phyloP scores from a whole-genome alignment of 2,113 vertebrate species.

The Gavialis gangeticus region DNA sequence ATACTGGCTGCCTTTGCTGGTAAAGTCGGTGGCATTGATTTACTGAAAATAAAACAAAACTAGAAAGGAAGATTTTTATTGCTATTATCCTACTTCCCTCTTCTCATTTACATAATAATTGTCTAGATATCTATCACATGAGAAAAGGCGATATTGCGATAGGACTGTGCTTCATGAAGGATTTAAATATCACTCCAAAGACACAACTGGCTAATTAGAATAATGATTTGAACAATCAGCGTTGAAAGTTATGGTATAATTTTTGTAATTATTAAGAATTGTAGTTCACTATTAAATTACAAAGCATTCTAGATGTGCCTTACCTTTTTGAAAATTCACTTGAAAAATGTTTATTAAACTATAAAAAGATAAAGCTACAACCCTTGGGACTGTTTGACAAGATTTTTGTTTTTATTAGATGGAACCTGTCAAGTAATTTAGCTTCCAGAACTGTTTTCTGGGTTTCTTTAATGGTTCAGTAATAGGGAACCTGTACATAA shows the following conservation, averaged over 20 bases:
- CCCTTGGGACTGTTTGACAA: too few relatives aligned
- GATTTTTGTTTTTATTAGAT: neutral
- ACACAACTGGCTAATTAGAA: rapidly evolving
- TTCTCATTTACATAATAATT: neutral
- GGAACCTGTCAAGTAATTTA: neutral
- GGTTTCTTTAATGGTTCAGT: too few relatives aligned
- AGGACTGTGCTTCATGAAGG: neutral
- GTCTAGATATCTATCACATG: neutral
- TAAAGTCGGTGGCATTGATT: neutral
- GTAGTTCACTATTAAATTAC: neutral
- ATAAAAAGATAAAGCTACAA: too few relatives aligned
- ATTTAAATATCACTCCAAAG: neutral
- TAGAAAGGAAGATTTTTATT: neutral
- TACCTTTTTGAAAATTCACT: neutral
- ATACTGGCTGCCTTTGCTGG: neutral
- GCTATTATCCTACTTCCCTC: neutral
- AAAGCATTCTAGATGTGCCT: neutral
- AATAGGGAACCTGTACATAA: too few relatives aligned
- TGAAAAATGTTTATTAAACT: neutral
- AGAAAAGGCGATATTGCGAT: rapidly evolving
- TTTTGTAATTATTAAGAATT: neutral
- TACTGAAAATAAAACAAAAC: neutral
- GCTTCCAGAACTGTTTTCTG: neutral
- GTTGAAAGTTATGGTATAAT: neutral
- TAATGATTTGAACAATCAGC: neutral